A percentile compares a stretch with the other conserved stretches of the same genome.
phyloP scores from a whole-genome alignment of 2,797 vertebrate species.

The Sternarchorhynchus goeldii region DNA sequence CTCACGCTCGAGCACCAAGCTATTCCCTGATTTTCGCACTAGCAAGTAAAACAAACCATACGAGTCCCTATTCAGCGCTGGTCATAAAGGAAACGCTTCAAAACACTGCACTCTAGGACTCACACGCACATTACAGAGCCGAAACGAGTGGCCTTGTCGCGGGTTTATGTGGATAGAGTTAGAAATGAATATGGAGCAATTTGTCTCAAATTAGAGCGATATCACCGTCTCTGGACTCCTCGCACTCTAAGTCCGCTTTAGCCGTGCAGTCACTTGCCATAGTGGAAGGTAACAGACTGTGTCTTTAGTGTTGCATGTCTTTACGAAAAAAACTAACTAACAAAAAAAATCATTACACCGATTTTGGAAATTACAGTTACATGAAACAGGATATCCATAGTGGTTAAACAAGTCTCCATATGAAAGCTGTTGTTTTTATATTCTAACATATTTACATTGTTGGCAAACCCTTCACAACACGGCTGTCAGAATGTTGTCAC shows the following conservation, averaged over 20 bases:
- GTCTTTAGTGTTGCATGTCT: no score
- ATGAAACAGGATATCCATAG: no score
- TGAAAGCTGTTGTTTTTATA: no score
- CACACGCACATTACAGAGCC: constrained; percentile 46
- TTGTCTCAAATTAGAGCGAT: constrained; percentile 49
- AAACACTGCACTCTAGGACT: constrained; percentile 42
- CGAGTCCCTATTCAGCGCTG: constrained; percentile 53
- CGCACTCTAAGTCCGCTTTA: constrained; percentile 14
- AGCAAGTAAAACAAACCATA: constrained; percentile 51
- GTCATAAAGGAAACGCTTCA: constrained; percentile 58
- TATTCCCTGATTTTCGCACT: constrained; percentile 53
- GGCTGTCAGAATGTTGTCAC: no score
- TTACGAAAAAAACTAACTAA: no score
- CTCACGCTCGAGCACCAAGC: constrained; percentile 53
- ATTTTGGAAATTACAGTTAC: neutral
- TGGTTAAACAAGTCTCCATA: no score
- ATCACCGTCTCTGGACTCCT: constrained; percentile 33
- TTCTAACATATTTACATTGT: no score
- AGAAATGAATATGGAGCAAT: constrained; percentile 40
- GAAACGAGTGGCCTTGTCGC: constrained; percentile 51
- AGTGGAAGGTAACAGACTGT: no score
- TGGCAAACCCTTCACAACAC: no score
- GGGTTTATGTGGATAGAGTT: constrained; percentile 33
- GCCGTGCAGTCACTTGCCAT: constrained; percentile 8
- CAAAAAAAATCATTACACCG: neutral